phyloP scores from a whole-genome alignment of 2,888 invertebrate genomes.

The Proisotoma minuta region DNA sequence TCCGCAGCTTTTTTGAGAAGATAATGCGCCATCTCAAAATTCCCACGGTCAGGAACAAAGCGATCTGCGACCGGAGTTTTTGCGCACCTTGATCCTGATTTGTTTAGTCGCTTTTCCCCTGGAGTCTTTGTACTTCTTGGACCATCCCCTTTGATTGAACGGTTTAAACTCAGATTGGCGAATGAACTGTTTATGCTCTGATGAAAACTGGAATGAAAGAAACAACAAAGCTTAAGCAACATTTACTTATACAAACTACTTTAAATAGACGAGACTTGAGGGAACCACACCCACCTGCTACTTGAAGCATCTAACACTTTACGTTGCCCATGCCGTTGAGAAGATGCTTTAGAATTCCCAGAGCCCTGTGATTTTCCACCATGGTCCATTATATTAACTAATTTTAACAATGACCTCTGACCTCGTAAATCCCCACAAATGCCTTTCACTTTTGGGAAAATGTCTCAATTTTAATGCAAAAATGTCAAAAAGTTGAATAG shows the following conservation, averaged over 20 bases:
- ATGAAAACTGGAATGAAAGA: conserved; percentile 34
- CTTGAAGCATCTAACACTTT: conserved; percentile 21
- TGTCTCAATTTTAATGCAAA: no score
- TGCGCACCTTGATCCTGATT: conserved; percentile 27
- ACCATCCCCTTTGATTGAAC: conserved; percentile 25
- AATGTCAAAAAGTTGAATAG: no score
- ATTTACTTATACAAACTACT: background rate
- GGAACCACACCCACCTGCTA: conserved; percentile 27
- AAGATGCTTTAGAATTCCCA: no score
- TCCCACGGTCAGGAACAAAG: conserved; percentile 45
- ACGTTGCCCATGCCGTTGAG: no score
- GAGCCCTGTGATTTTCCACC: no score
- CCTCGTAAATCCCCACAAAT: no score
- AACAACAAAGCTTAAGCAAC: background rate
- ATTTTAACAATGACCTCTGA: no score
- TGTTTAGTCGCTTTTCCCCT: conserved; percentile 29
- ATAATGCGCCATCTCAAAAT: conserved; percentile 46
- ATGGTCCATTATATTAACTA: no score
- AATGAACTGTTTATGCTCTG: conserved; percentile 38
- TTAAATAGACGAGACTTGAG: no score
- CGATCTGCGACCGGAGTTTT: conserved; percentile 40
- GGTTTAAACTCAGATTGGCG: conserved; percentile 31
- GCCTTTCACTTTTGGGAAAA: no score
- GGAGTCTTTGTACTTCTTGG: conserved; percentile 22
- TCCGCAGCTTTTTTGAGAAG: conserved; percentile 30